Percentiles rank a stretch among this genome's conserved stretches.
These are phyloP conservation scores for Eucera pruinosa DNA, from an alignment of 2,888 invertebrate genomes.

Conservation along the genomic window DNA sequence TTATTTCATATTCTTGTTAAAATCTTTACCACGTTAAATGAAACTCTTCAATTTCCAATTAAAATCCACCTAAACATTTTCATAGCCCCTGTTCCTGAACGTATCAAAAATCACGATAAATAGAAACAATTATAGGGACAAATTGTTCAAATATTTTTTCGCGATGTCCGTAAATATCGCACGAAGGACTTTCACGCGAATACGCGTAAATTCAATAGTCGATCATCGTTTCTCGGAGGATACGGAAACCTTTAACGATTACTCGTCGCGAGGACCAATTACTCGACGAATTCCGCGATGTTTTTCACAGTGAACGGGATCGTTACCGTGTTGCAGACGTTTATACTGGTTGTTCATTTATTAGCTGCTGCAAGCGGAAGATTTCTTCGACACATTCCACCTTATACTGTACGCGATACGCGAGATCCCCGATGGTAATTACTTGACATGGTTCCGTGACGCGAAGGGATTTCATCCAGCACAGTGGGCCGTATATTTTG, in stretches of 20 bases:
- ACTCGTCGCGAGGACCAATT: conserved; percentile 45
- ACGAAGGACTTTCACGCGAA: not conserved
- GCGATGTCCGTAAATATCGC: conserved; percentile 19
- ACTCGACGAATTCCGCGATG: conserved; percentile 13
- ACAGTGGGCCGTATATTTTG: conserved; percentile 77
- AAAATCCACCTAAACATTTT: not conserved
- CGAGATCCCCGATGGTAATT: conserved; percentile 38
- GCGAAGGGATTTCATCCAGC: conserved; percentile 55
- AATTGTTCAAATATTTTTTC: conserved; percentile 50
- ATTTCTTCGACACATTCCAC: conserved; percentile 21
- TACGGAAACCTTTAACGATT: conserved; percentile 26
- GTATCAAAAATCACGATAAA: conserved; percentile 33
- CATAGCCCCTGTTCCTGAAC: not conserved
- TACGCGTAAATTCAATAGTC: conserved; percentile 52
- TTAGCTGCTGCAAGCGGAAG: conserved; percentile 7
- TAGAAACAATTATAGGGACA: conserved; percentile 43
- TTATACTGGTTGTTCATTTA: conserved; percentile 37
- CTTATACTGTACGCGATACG: not conserved
- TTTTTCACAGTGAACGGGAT: conserved; percentile 19
- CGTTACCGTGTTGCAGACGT: conserved; percentile 27
- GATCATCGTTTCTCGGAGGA: conserved; percentile 16
- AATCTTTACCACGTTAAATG: not conserved
- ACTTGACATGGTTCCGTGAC: conserved; percentile 37
- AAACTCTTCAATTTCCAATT: not conserved
- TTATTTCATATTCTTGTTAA: not conserved